Base-by-base conservation (phyloP, 2,888 invertebrate genomes). In the Polyploca ridens region DNA sequence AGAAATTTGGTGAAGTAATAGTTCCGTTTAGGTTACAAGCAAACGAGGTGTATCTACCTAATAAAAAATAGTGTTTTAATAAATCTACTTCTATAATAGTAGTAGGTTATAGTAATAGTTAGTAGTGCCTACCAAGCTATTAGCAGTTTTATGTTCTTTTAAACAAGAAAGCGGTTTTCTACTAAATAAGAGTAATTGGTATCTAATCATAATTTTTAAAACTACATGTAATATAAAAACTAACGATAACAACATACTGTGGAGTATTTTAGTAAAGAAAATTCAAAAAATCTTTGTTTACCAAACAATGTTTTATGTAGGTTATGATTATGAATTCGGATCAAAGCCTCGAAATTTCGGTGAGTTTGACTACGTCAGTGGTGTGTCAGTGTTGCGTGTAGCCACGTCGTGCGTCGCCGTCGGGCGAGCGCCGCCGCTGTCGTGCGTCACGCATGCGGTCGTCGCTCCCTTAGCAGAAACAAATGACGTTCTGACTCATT, bases 401-500 rank as follows among this genome's bases (percentile, higher is more conserved):
- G 16, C 35, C 60, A 60, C 78, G 79, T 74, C 75, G 68, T 54
- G 61, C 71, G 75, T 72, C 65, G 70, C 72, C 64, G 71, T 41
- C 41, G 41, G 10, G 38, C 38, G 10, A 10, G 13, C 3, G 41
- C 41, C 41, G 7, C 4, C 1, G 64, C 60, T 64, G 76, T n/a
- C n/a, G n/a, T 82, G 84, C 86, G 87, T 87, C 86, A 87, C 81
- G 71, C 68, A 63, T 79, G 83, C 89, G 91, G 91, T 91, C 92
- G 87, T 84, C 90, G 93, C 86, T 88, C 92, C 84, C 70, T 83
- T 87, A 81, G 74, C 75, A 73, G 83, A 84, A 85, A 77, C 77
- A 81, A 87, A 87, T 84, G 84, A 86, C 84, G 81, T 78, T 83
- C 81, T 90, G 88, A 91, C 83, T 91, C 88, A 90, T 81, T 85